Percentiles rank a stretch among this genome's conserved stretches.
These are phyloP conservation scores for Tyto alba DNA, from an alignment of 2,113 vertebrate species.

Conservation along the genomic window DNA sequence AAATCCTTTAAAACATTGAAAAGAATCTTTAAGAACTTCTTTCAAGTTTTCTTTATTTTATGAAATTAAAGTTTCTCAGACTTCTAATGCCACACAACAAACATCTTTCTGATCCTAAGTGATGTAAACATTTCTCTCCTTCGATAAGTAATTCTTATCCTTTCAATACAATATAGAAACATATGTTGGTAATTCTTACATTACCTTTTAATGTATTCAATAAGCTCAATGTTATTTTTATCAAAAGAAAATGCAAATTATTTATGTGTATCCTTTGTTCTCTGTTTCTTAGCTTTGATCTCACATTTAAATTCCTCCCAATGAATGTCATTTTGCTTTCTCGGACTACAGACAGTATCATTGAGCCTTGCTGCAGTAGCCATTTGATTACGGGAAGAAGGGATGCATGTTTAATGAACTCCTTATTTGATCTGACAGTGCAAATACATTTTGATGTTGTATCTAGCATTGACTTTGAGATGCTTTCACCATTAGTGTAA, in stretches of 20 bases:
- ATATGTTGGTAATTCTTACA: neutral
- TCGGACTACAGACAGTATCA: neutral
- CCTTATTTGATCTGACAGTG: constrained; percentile 34
- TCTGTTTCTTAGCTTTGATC: constrained; percentile 43
- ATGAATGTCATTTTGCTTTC: neutral
- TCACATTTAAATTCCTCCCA: constrained; percentile 36
- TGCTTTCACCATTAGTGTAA: neutral
- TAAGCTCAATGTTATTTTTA: neutral
- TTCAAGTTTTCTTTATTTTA: neutral
- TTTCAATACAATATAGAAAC: neutral
- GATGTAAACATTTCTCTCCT: neutral
- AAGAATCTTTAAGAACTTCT: neutral
- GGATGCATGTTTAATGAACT: neutral
- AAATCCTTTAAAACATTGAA: neutral
- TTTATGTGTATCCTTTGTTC: neutral
- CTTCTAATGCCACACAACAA: neutral
- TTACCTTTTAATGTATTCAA: neutral
- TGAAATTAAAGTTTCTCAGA: neutral
- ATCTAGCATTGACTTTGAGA: constrained; percentile 14
- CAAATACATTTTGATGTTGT: constrained; percentile 32
- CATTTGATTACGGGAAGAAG: constrained; percentile 18
- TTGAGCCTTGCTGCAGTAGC: neutral
- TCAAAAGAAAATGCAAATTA: neutral
- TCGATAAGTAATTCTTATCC: neutral
- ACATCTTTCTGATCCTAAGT: neutral